Evolutionary conservation across 1,140 invertebrate genomes (phyloP), one percentile per base, ranked within the genome.

Genomic region (Eciton burchellii): DNA sequence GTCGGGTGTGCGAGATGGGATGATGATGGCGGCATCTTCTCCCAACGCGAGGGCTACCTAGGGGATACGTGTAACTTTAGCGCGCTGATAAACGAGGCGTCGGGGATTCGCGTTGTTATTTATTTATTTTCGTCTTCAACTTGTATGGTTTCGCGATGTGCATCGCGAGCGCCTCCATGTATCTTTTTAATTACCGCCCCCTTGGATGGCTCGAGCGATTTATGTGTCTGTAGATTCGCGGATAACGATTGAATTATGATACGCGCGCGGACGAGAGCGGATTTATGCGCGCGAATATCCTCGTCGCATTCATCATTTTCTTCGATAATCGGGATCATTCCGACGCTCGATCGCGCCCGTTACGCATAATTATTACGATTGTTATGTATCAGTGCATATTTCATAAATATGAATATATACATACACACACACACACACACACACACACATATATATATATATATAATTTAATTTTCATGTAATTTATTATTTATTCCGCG

Each of bases 401-500:
- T 74, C 26, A 74, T 41, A 24, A 52, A 62, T n/a, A 52, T 49
- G 43, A 35, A 74, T 74, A 35, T 35, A 35, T 35, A 6, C 6
- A n/a, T n/a, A n/a, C n/a, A n/a, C n/a, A n/a, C n/a, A n/a, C n/a
- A n/a, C n/a, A n/a, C n/a, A n/a, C n/a, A n/a, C n/a, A n/a, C n/a
- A n/a, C n/a, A n/a, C n/a, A n/a, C n/a, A n/a, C n/a, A n/a, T n/a
- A n/a, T n/a, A n/a, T n/a, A n/a, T n/a, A n/a, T n/a, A n/a, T n/a
- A n/a, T 35, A 35, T 35, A 74, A 74, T 62, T 74, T 74, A 62
- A 74, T 70, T 56, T 43, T 21, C 49, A 79, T 16, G 21, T 70
- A 43, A 56, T 79, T 79, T 57, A 79, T 79, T 79, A 79, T 79
- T 68, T 79, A 79, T 70, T 68, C 70, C 3, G 21, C 12, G 56